Conservation (phyloP, 2,113 vertebrate genomes). For the Anhinga rufa region DNA sequence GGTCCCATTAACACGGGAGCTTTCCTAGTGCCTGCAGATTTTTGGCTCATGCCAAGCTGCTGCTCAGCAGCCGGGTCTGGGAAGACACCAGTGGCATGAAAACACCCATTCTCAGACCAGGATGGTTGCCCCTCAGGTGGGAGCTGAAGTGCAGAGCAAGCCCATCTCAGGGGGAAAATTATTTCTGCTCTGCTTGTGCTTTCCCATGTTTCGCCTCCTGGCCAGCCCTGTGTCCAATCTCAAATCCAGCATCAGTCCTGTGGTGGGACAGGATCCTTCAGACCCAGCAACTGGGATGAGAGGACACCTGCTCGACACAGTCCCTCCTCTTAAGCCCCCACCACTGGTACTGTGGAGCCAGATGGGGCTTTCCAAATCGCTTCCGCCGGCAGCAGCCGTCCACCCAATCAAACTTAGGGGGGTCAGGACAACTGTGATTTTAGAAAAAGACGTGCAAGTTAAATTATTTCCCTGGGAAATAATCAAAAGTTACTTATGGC, state of each 20-base stretch:
- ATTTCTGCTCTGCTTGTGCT: background rate
- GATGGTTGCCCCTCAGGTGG: background rate
- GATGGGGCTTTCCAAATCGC: background rate
- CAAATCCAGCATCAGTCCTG: background rate
- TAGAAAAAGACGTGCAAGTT: slow-evolving; percentile 35
- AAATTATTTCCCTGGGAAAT: slow-evolving; percentile 54
- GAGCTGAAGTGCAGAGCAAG: background rate
- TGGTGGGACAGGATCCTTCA: background rate
- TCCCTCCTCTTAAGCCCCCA: background rate
- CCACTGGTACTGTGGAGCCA: background rate
- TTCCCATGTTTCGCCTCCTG: fast-evolving
- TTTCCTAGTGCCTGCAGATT: background rate
- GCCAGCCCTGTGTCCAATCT: background rate
- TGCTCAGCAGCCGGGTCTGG: background rate
- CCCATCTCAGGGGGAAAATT: background rate
- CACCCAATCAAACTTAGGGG: background rate
- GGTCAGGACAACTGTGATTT: slow-evolving; percentile 32
- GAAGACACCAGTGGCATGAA: background rate
- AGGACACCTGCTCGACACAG: fast-evolving
- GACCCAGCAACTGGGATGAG: background rate
- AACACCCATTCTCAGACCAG: background rate
- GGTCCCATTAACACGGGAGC: background rate
- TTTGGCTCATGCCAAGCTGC: background rate
- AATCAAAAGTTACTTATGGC: slow-evolving; percentile 53
- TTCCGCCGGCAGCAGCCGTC: background rate